Percentiles rank a stretch among this genome's conserved stretches.
Evolutionary conservation across 2,797 vertebrate genomes (phyloP).

Genomic region (Prunella strophiata): DNA sequence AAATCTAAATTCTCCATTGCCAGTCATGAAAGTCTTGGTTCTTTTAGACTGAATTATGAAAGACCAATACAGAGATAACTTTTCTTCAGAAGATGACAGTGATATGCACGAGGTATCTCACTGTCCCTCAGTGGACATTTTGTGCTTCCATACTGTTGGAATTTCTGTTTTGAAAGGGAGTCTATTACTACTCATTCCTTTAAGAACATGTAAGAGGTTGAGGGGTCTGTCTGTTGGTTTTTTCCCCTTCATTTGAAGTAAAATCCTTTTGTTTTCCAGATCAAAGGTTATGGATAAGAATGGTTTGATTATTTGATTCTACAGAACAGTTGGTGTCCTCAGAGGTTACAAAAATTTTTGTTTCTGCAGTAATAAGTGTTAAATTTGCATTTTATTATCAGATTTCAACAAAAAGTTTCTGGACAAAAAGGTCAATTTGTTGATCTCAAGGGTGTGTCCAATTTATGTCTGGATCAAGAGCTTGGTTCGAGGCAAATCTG

Average conservation of each 20-base stretch:
- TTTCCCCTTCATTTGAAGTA: rapidly evolving
- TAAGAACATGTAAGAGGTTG: background rate
- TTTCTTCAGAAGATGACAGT: background rate
- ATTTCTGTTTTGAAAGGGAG: background rate
- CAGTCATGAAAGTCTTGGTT: background rate
- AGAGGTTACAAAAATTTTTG: background rate
- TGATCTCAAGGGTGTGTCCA: background rate
- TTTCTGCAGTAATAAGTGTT: background rate
- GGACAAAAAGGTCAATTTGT: background rate
- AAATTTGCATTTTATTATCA: background rate
- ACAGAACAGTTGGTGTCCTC: background rate
- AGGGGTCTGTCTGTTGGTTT: background rate
- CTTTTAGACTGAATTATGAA: background rate
- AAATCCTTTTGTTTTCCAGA: background rate
- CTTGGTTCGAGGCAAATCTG: background rate
- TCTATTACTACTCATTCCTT: background rate
- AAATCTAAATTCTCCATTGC: background rate
- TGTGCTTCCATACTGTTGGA: background rate
- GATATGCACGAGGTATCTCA: background rate
- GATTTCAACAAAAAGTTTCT: background rate
- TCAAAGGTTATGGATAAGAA: background rate
- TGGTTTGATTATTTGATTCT: background rate
- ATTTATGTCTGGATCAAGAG: background rate
- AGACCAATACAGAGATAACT: background rate
- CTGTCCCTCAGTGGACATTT: background rate